phyloP scores from a whole-genome alignment of 2,113 vertebrate species.

The Xiphophorus maculatus region DNA sequence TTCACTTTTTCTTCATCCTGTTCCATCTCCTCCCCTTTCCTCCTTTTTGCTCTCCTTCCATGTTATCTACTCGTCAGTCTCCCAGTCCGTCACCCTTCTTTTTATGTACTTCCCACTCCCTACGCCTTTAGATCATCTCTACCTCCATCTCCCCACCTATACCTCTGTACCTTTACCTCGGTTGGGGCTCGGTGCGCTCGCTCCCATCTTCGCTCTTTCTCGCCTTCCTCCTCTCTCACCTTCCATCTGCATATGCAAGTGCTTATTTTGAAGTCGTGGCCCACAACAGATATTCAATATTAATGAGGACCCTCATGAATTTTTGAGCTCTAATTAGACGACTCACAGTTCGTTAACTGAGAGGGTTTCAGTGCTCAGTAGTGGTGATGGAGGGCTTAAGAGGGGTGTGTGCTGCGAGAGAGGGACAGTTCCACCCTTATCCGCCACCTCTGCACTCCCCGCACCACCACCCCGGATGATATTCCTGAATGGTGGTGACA shows the following conservation, averaged over 20 bases:
- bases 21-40: slow-evolving; percentile 59
- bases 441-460: slow-evolving; percentile 41
- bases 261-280: slow-evolving; percentile 79
- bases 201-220: slow-evolving; percentile 28
- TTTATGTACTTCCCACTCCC: slow-evolving; percentile 71
- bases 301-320: slow-evolving; percentile 81
- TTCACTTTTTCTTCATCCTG: slow-evolving; percentile 67
- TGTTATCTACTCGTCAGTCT: slow-evolving; percentile 48
- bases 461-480: slow-evolving; percentile 30
- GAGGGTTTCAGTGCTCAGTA: slow-evolving; percentile 63
- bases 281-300: slow-evolving; percentile 82
- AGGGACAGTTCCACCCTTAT: slow-evolving; percentile 67
- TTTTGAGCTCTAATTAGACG: slow-evolving; percentile 82
- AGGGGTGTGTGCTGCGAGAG: slow-evolving; percentile 38
- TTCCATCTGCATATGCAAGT: slow-evolving; percentile 77
- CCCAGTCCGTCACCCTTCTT: slow-evolving; percentile 60
- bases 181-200: slow-evolving; percentile 30
- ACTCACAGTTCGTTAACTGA: slow-evolving; percentile 76
- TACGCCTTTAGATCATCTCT: slow-evolving; percentile 53
- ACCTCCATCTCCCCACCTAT: slow-evolving; percentile 62
- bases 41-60: slow-evolving; percentile 53
- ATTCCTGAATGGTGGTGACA: slow-evolving; percentile 39
- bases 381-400: slow-evolving; percentile 55
- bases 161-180: slow-evolving; percentile 64
- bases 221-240: slow-evolving; percentile 55